A percentile compares a stretch with the other conserved stretches of the same genome.
Evolutionary conservation across 1,140 invertebrate species (phyloP).

Genomic region (Micrasema longulum): DNA sequence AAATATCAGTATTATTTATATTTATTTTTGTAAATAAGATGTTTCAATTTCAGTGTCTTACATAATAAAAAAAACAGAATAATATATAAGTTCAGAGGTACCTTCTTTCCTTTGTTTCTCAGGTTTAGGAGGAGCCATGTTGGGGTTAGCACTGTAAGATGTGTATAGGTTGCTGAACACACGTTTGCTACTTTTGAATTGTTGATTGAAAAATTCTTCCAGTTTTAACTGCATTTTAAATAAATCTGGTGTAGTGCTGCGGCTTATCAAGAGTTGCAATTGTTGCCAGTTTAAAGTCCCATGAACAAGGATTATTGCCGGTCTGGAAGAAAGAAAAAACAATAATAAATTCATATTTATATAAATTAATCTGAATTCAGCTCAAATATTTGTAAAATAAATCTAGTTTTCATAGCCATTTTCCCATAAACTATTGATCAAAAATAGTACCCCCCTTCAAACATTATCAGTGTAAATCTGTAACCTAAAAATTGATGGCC

Average conservation of each 20-base stretch:
- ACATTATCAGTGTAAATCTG: too few relatives aligned
- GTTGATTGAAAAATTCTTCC: slow-evolving; percentile 96
- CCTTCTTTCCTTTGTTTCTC: slow-evolving; percentile 59
- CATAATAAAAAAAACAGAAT: slow-evolving; percentile 10
- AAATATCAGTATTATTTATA: too few relatives aligned
- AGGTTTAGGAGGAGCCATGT: slow-evolving; percentile 55
- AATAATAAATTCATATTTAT: background rate
- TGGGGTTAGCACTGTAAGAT: slow-evolving; percentile 57
- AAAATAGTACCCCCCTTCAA: too few relatives aligned
- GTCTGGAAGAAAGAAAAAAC: slow-evolving; percentile 67
- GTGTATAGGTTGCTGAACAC: slow-evolving; percentile 85
- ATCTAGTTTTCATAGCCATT: too few relatives aligned
- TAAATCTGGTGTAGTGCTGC: slow-evolving; percentile 95
- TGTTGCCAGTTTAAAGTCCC: slow-evolving; percentile 95
- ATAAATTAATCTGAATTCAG: too few relatives aligned
- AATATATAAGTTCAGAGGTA: slow-evolving; percentile 12
- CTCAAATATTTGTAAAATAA: too few relatives aligned
- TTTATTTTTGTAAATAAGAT: too few relatives aligned
- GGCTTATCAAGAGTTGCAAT: slow-evolving; percentile 94
- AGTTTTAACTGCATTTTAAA: slow-evolving; percentile 96
- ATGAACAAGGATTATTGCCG: slow-evolving; percentile 92
- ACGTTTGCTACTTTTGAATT: slow-evolving; percentile 92
- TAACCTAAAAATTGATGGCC: too few relatives aligned
- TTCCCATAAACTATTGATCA: too few relatives aligned
- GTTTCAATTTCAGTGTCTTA: background rate